Percentiles rank a stretch among this genome's conserved stretches.
Conservation (phyloP, 2,797 vertebrate species). For the Phylloscopus collybita region DNA sequence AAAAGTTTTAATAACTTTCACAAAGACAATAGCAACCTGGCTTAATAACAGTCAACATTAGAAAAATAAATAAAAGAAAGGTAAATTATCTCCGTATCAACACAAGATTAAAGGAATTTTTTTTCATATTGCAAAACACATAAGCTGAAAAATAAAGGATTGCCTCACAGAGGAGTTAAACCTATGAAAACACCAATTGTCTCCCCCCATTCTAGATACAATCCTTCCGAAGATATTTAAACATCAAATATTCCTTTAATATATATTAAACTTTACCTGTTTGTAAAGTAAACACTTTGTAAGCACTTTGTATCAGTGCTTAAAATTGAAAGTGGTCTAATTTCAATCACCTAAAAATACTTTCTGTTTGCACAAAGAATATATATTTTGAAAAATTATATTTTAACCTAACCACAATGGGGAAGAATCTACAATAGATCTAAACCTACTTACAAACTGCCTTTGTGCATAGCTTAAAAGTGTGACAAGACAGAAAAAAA, state of each 20-base stretch:
- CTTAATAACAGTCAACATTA: background rate
- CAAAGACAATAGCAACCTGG: background rate
- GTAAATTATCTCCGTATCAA: background rate
- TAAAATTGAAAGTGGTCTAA: background rate
- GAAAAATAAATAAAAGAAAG: background rate
- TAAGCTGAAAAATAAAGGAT: background rate
- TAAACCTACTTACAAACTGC: background rate
- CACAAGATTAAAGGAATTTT: background rate
- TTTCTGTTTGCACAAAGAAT: background rate
- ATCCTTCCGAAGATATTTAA: background rate
- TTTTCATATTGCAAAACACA: background rate
- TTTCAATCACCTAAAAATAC: background rate
- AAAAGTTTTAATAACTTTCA: background rate
- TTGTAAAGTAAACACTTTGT: background rate
- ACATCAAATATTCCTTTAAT: background rate
- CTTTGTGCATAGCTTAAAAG: background rate
- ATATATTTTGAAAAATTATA: background rate
- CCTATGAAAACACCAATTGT: background rate
- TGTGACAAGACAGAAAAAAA: background rate
- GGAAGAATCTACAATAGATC: background rate
- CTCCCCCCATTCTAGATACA: background rate
- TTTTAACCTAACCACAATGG: background rate
- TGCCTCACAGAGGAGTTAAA: background rate
- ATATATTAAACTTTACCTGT: background rate
- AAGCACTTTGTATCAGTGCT: background rate